A percentile compares a stretch with the other conserved stretches of the same genome.
Evolutionary conservation across 2,113 vertebrate species (phyloP).

Genomic region (Cichladusa arquata): DNA sequence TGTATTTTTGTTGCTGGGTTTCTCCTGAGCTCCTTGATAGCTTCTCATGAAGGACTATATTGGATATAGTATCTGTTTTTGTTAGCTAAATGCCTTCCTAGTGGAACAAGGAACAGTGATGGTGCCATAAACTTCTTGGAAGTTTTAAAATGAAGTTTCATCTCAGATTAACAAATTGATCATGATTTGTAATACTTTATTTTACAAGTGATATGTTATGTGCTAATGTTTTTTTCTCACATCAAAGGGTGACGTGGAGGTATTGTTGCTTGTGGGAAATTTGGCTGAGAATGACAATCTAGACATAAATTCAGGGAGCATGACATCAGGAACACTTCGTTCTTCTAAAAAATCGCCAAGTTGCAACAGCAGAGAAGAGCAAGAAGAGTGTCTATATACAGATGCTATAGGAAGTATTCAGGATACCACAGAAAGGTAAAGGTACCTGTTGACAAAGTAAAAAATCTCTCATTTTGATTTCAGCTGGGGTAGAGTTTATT

Average conservation of each 20-base stretch:
- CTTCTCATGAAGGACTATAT: not conserved
- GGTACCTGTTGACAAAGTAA: not conserved
- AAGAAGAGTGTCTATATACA: not conserved
- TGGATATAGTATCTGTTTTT: not conserved
- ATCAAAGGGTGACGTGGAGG: constrained; percentile 48
- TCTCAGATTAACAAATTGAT: not conserved
- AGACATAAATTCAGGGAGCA: not conserved
- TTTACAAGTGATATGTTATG: not conserved
- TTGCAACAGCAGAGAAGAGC: not conserved
- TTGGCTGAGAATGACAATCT: not conserved
- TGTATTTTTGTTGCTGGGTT: not conserved
- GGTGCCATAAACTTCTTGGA: not conserved
- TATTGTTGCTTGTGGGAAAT: not conserved
- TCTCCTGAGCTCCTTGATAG: not conserved
- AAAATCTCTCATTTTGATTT: not conserved
- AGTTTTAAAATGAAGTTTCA: not conserved
- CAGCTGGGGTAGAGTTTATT: not conserved
- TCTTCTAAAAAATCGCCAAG: not conserved
- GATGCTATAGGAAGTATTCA: not conserved
- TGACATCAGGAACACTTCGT: not conserved
- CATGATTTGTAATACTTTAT: not conserved
- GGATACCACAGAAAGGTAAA: constrained; percentile 58
- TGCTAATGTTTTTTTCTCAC: not conserved
- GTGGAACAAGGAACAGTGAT: not conserved
- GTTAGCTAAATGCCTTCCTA: not conserved